Conservation (phyloP, 2,113 vertebrate genomes). For the Platichthys stellatus region DNA sequence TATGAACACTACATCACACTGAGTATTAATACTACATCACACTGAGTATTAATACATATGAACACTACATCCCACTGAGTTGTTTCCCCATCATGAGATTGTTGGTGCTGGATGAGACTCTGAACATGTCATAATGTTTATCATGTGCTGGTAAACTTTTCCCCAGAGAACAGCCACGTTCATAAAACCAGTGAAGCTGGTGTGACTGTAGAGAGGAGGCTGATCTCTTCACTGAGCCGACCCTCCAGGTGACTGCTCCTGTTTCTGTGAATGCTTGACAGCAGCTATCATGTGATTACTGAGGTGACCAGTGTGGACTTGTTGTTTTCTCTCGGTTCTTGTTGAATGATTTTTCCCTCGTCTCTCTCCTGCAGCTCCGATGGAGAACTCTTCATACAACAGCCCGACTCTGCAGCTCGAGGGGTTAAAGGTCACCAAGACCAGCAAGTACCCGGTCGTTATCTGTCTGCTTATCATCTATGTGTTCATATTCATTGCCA, state of each 20-base stretch:
- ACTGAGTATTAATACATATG: too few relatives aligned
- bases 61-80: too few relatives aligned
- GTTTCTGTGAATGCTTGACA: neutral
- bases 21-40: too few relatives aligned
- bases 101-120: too few relatives aligned
- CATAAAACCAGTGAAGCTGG: neutral
- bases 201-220: neutral
- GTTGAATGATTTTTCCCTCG: neutral
- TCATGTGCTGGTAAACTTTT: neutral
- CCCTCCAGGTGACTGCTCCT: neutral
- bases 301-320: neutral
- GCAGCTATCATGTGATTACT: neutral
- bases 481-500: slow-evolving; percentile 57
- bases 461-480: slow-evolving; percentile 53
- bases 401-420: slow-evolving; percentile 55
- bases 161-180: neutral
- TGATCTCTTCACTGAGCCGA: neutral
- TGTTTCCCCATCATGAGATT: too few relatives aligned
- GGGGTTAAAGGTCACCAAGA: slow-evolving; percentile 49
- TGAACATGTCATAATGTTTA: neutral
- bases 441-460: slow-evolving; percentile 59
- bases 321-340: neutral
- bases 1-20: too few relatives aligned
- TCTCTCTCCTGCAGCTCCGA: neutral
- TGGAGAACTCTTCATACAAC: slow-evolving; percentile 42